These are phyloP conservation scores for Marronus borbonicus DNA, from an alignment of 2,888 invertebrate genomes.

Conservation along the genomic window DNA sequence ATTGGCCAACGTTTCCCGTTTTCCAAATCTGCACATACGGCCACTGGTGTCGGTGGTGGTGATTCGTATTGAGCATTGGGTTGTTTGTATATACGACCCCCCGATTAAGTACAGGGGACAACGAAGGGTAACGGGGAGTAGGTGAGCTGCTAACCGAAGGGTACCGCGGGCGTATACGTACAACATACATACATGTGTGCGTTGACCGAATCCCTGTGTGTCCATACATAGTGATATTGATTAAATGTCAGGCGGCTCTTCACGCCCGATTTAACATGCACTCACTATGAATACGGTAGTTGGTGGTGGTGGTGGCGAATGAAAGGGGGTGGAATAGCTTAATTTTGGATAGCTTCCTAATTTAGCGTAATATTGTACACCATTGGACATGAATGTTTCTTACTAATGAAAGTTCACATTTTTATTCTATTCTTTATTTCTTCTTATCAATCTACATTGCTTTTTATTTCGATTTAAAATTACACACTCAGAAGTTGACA, in stretches of 20 bases:
- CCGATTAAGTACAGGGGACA: not conserved
- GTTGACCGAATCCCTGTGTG: constrained; percentile 58
- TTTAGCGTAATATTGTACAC: no score
- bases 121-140: not conserved
- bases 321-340: not conserved
- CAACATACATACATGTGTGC: no score
- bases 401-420: no score
- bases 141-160: not conserved
- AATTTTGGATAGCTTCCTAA: constrained; percentile 1
- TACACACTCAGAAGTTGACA: no score
- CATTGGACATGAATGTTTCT: no score
- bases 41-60: not conserved
- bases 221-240: constrained; percentile 67
- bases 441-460: no score
- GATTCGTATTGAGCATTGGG: not conserved
- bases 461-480: no score
- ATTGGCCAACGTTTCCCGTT: no score
- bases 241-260: constrained; percentile 68
- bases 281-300: constrained; percentile 56
- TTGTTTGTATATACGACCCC: constrained; percentile 23
- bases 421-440: no score
- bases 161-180: constrained; percentile 50
- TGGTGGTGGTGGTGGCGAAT: not conserved
- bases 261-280: constrained; percentile 68
- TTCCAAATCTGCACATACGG: not conserved